Base-by-base conservation (phyloP, 2,797 vertebrate species). In the Kryptolebias ocellatus region DNA sequence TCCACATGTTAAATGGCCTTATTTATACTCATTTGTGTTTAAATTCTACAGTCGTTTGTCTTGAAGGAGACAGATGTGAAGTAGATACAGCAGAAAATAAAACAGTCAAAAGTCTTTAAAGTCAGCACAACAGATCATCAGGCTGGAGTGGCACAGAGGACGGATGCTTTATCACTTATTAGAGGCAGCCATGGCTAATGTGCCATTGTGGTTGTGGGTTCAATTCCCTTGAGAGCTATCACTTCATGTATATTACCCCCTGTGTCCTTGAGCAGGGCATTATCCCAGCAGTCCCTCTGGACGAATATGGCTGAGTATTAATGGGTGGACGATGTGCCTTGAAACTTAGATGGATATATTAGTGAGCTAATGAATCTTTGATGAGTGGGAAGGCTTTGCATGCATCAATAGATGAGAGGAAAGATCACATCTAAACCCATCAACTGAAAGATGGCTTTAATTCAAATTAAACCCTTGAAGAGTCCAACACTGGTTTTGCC, bases 211-310 rank as follows among this genome's bases (percentile, higher is more conserved):
- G 88, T 85, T 83, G 87, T 80, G 77, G 81, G 90, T 90, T 90
- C 76, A 78, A 85, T 72, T 87, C 90, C 85, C 90, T 49, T n/a
- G 78, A 65, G 90, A 74, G 81, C 83, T 90, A 87, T 90, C 83
- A 34, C 74, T 87, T 87, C 79, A 82, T 83, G 75, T 78, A 72
- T 79, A 69, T 85, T 87, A 87, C 79, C 84, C 74, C 80, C 70
- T 29, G 85, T 89, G 89, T 90, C 91, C 90, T 92, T 91, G 88
- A 90, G 89, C 81, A 83, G 84, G 77, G 82, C 90, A 89, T 89
- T 88, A 86, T 84, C 83, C 68, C 65, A 17, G 74, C 76, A 6
- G 63, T 86, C 83, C 81, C 87, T 59, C 54, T 46, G 73, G 89
- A 88, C 67, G 64, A 82, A 72, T 69, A 71, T 55, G 46, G 72